phyloP scores from a whole-genome alignment of 2,888 invertebrate genomes.

The Caenorhabditis macrosperma region DNA sequence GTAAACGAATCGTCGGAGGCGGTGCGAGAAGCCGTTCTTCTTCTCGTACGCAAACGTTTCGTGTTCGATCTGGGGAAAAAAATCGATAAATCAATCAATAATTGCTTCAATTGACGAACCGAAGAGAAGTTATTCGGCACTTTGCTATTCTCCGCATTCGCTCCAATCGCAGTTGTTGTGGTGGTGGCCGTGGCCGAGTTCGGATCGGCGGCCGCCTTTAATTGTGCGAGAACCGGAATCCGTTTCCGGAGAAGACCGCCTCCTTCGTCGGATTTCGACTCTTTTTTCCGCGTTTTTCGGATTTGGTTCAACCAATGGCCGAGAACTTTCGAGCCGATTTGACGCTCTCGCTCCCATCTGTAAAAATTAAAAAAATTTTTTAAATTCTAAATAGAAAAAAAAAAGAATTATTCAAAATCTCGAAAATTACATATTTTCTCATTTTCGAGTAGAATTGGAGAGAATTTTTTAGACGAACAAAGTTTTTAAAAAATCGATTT shows the following conservation, averaged over 20 bases:
- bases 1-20: slow-evolving; percentile 61
- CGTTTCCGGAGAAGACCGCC: slow-evolving; percentile 64
- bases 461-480: too few species aligned
- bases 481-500: too few species aligned
- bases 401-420: neutral
- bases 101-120: slow-evolving; percentile 15
- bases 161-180: slow-evolving; percentile 18
- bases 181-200: slow-evolving; percentile 1
- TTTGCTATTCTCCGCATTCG: slow-evolving; percentile 28
- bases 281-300: slow-evolving; percentile 77
- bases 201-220: slow-evolving; percentile 35
- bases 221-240: slow-evolving; percentile 58
- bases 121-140: slow-evolving; percentile 39
- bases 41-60: slow-evolving; percentile 61
- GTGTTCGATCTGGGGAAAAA: slow-evolving; percentile 48
- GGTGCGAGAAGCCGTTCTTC: slow-evolving; percentile 55
- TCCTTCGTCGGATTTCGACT: slow-evolving; percentile 56
- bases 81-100: neutral
- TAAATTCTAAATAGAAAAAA: too few species aligned
- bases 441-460: too few species aligned
- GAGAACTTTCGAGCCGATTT: slow-evolving; percentile 79
- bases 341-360: slow-evolving; percentile 79
- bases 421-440: too few species aligned
- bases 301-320: slow-evolving; percentile 80
- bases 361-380: too few species aligned